These are phyloP conservation scores for Aporophyla lueneburgensis DNA, from an alignment of 2,888 invertebrate genomes.

Conservation along the genomic window DNA sequence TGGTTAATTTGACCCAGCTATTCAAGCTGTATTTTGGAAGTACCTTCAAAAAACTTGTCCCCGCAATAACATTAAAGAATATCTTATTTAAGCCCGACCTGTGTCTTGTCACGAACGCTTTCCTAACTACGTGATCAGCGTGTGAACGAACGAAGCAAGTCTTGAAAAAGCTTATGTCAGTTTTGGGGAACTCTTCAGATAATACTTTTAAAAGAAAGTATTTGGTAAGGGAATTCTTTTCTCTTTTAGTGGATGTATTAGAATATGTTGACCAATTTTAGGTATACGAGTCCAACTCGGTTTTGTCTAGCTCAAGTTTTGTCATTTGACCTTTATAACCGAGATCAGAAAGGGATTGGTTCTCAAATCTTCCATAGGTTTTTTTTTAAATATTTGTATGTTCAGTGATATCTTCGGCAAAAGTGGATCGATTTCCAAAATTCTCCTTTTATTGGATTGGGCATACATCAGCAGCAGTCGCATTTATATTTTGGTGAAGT, in stretches of 20 bases:
- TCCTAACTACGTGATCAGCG: slow-evolving; percentile 37
- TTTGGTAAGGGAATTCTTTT: neutral
- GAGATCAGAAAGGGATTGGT: neutral
- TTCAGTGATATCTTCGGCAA: too few relatives aligned
- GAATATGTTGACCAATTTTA: neutral
- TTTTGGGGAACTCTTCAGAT: neutral
- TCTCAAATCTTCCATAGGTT: neutral
- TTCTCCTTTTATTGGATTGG: too few relatives aligned
- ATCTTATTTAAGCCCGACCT: slow-evolving; percentile 31
- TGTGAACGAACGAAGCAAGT: slow-evolving; percentile 14
- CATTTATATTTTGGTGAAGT: too few relatives aligned
- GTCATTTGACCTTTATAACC: neutral
- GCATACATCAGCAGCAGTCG: too few relatives aligned
- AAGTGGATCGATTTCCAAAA: too few relatives aligned
- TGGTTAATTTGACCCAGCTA: neutral
- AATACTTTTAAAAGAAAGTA: neutral
- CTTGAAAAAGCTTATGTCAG: slow-evolving; percentile 16
- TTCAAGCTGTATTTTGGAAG: neutral
- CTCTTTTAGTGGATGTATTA: neutral
- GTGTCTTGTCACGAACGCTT: slow-evolving; percentile 19
- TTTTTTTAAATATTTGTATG: too few relatives aligned
- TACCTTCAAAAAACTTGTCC: slow-evolving; percentile 15
- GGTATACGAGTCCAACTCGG: neutral
- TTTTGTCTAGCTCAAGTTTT: neutral
- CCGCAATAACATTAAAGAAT: slow-evolving; percentile 24